Evolutionary conservation across 2,113 vertebrate species (phyloP), one percentile per base, ranked within the genome.

Genomic region (Toxotes chatareus): DNA sequence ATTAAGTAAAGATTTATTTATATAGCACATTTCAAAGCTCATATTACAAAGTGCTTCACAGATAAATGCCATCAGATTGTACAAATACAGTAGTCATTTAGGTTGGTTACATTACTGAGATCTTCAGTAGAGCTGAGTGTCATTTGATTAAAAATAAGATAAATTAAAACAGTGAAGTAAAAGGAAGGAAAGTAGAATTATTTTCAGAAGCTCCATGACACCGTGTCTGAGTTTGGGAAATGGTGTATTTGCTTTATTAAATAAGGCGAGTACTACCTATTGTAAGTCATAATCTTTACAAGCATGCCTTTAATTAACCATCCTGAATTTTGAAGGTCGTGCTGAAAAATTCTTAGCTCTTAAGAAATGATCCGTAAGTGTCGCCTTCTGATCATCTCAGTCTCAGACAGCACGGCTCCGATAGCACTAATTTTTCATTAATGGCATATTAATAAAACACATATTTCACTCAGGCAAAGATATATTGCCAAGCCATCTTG

Each of bases 381-480:
- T 49, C 1, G 23, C 55, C 61, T 7, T 4, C 69, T 53, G 59
- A 78, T 84, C 57, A 31, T 67, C 60, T 34, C 42, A 62, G 31
- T 82, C 69, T 17, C 68, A 49, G 47, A 61, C 57, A 44, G 57
- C 61, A 55, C 51, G 62, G 42, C 65, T 83, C 71, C 85, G 32
- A 57, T 53, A 27, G 44, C 73, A 73, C 34, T 65, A 56, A 38
- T 79, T 84, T 88, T 82, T 77, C 84, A 84, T 86, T 92, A 91
- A 90, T 79, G 81, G 79, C 90, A 69, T 63, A 92, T 93, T 91
- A 93, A 92, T 92, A 93, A 92, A 90, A 87, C 56, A 27, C 82
- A 90, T 90, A 68, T 90, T 91, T 91, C 85, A 90, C 61, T 59
- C 51, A 7, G 90, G 86, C 84, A 79, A 68, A 82, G 92, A 94